Evolutionary conservation across 2,797 vertebrate genomes (phyloP), one percentile per base, ranked within the genome.

Genomic region (Alfaro cultratus): DNA sequence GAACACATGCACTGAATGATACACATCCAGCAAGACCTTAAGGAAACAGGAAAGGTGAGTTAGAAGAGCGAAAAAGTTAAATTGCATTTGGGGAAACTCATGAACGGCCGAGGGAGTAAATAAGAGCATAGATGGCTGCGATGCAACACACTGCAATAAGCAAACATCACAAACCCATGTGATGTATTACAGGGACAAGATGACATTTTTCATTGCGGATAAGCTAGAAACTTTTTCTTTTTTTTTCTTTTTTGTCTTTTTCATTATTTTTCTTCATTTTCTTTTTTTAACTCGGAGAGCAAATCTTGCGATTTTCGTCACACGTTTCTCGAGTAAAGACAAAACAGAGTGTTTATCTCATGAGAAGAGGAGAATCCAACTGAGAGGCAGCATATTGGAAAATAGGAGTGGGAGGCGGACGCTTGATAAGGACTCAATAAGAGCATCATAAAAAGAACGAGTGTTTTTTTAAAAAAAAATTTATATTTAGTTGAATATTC

Each of bases 181-280:
- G 94, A 96, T 96, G 96, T 96, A 96, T 96, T 93, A 91, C 89
- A 49, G 76, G 71, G 91, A 90, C 80, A 46, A 85, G 84, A 89
- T 94, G 93, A 94, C 95, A 95, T 94, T 95, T 75, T 95, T 94
- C 89, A 85, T 88, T 60, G 80, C 47, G 68, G 88, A 89, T 82
- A 74, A 90, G 87, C 77, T 31, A 70, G 60, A 55, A 84, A 70
- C 49, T 81, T 73, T 55, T 34, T 34, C 2, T 34, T 34, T 34
- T 34, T 34, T 34, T 76, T 77, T 74, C 46, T 75, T 82, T 16
- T 73, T 80, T 76, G 15, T 64, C 83, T 77, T 74, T 57, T 73
- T 84, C 46, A 62, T 36, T 13, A 16, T 75, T 72, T 55, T 55
- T 73, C 41, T 73, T 71, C 73, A 68, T 55, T 78, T 77, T 51